Conservation (phyloP, 1,140 invertebrate genomes). For the Sipha flava region DNA sequence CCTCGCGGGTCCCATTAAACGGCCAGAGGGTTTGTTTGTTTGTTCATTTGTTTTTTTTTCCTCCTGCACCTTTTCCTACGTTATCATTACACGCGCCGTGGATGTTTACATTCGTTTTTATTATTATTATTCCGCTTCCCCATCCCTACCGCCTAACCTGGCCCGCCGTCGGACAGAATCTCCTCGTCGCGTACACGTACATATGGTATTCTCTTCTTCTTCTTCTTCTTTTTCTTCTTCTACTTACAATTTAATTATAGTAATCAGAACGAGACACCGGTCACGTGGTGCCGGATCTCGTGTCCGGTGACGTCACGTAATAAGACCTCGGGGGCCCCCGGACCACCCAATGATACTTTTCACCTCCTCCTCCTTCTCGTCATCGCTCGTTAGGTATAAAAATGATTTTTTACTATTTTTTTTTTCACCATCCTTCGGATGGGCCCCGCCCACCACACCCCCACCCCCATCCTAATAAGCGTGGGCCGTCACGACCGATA, state of each 20-base stretch:
- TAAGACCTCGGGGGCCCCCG: background rate
- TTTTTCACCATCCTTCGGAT: background rate
- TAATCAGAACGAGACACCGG: conserved; percentile 22
- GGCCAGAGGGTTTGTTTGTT: conserved; percentile 28
- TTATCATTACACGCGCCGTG: too few species aligned
- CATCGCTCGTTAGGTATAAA: background rate
- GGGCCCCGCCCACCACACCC: background rate
- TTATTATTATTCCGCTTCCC: background rate
- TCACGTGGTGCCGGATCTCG: conserved; percentile 28
- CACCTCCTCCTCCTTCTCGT: background rate
- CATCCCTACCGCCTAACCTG: too few species aligned
- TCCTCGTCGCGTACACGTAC: background rate
- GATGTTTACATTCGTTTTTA: background rate
- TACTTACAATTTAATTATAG: conserved; percentile 28
- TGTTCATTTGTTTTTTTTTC: background rate
- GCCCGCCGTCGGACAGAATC: too few species aligned
- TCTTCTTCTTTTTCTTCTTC: background rate
- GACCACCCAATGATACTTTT: conserved; percentile 30
- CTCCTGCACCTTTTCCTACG: too few species aligned
- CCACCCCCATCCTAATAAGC: conserved; percentile 18
- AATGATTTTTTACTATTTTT: background rate
- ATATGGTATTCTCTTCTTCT: background rate
- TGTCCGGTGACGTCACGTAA: conserved; percentile 31
- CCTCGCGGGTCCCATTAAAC: conserved; percentile 12
- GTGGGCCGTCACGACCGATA: conserved; percentile 25